Percentiles rank a stretch among this genome's conserved stretches.
Evolutionary conservation across 1,140 invertebrate species (phyloP).

Genomic region (Drosophila punjabiensis): DNA sequence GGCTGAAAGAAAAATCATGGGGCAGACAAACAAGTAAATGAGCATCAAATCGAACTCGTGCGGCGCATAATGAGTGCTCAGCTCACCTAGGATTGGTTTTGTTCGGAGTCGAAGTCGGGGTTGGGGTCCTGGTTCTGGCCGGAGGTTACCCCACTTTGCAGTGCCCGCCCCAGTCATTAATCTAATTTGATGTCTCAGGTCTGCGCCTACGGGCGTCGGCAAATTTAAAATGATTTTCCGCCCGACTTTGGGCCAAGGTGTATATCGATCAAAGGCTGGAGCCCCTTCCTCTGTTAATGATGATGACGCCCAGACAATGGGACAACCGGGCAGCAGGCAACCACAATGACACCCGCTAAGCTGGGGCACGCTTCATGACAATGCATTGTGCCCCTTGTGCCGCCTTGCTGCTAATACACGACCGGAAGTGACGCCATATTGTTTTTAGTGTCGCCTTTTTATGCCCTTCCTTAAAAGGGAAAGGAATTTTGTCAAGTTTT

Average conservation of each 20-base stretch:
- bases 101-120: not conserved
- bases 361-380: conserved; percentile 61
- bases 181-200: conserved; percentile 64
- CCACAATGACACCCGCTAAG: conserved; percentile 71
- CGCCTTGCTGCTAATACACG: conserved; percentile 58
- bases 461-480: not conserved
- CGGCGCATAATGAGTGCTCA: conserved; percentile 73
- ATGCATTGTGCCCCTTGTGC: conserved; percentile 42
- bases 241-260: conserved; percentile 53
- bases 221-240: conserved; percentile 61
- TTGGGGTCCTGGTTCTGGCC: not conserved
- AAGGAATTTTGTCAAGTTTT: no score
- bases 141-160: conserved; percentile 15
- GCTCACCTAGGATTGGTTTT: conserved; percentile 33
- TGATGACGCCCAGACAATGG: conserved; percentile 66
- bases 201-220: conserved; percentile 2
- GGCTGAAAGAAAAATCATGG: conserved; percentile 54
- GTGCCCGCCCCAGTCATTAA: conserved; percentile 63
- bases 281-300: conserved; percentile 60
- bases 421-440: conserved; percentile 79
- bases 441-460: conserved; percentile 55
- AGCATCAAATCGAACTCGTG: conserved; percentile 82
- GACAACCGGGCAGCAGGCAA: conserved; percentile 14
- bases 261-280: conserved; percentile 70
- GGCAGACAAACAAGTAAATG: conserved; percentile 81